Percentiles rank a stretch among this genome's conserved stretches.
These are phyloP conservation scores for Hofmannophila pseudospretella DNA, from an alignment of 2,888 invertebrate species.

Conservation along the genomic window DNA sequence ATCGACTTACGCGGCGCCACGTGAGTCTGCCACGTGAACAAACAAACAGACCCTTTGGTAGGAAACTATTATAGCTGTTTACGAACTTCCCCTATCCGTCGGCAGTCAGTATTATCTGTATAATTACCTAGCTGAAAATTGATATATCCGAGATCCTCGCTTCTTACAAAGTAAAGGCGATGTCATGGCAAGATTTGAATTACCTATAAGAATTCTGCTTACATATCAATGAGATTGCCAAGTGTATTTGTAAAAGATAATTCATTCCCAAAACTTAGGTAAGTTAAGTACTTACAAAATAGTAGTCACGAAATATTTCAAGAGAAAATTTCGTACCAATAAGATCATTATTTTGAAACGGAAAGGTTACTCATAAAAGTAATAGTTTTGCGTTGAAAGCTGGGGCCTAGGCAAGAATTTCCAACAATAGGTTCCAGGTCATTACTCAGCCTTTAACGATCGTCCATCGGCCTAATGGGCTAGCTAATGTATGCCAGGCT, in stretches of 20 bases:
- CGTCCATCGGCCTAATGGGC: slow-evolving; percentile 52
- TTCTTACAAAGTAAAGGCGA: neutral
- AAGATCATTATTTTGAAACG: no score
- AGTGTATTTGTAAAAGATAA: no score
- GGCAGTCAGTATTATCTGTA: slow-evolving; percentile 1
- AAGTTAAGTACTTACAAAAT: neutral
- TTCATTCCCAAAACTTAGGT: no score
- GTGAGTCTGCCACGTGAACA: slow-evolving; percentile 41
- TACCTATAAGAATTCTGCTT: no score
- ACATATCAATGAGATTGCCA: no score
- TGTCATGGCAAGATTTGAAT: no score
- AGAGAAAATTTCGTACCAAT: no score
- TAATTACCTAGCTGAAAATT: neutral
- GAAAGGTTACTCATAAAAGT: no score
- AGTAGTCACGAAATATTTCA: neutral
- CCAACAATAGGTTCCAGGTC: slow-evolving; percentile 56
- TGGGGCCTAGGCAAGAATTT: slow-evolving; percentile 17
- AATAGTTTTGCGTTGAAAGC: slow-evolving; percentile 9
- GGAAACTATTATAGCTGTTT: slow-evolving; percentile 39
- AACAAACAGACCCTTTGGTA: slow-evolving; percentile 37
- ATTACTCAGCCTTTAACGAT: slow-evolving; percentile 53
- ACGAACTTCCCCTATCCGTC: slow-evolving; percentile 43
- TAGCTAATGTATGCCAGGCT: slow-evolving; percentile 51
- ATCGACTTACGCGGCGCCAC: no score
- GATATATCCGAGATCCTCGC: no score